Base-by-base conservation (phyloP, 2,797 vertebrate species). In the Eidolon dupreanum region DNA sequence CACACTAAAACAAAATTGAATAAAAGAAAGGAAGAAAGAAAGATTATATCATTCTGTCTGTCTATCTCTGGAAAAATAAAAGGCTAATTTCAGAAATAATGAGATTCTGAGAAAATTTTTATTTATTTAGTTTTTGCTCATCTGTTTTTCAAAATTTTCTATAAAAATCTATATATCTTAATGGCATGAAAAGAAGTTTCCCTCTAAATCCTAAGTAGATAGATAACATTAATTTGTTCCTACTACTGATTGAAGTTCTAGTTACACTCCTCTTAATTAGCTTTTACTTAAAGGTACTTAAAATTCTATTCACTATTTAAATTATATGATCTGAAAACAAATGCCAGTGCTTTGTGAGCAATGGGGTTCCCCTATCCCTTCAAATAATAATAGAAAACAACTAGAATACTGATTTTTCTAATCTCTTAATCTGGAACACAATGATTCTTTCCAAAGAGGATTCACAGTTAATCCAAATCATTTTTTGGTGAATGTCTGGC, bases 201-300 rank as follows among this genome's bases (percentile, higher is more conserved):
- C 22, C 26, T 49, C n/a, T 5, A 66, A 89, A 66, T 79, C 13
- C 53, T 53, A 90, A 65, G 6, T 51, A 61, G 12, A 79, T 12
- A 43, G 9, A 57, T 16, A 65, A 8, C 26, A 38, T 55, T 26
- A 49, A 74, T 68, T 95, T 66, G 49, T 61, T 94, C 74, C 59
- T 75, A 46, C 28, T 68, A 68, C 11, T 79, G 38, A 95, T 75
- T 74, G 57, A 86, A 65, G 28, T 90, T 81, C n/a, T 2, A 81
- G 26, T 5, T 28, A 71, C 28, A 66, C 10, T 74, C 36, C 5
- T 92, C 49, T 73, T 87, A 81, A 84, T 88, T 63, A 66, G 41
- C 68, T 92, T 96, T 86, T 33, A 41, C 59, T 57, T 66, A 68
- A 79, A 81, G 65, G 24, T 75, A 91, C 91, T 38, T 59, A 51